These are phyloP conservation scores for Halictus rubicundus DNA, from an alignment of 1,140 invertebrate genomes.

Conservation along the genomic window DNA sequence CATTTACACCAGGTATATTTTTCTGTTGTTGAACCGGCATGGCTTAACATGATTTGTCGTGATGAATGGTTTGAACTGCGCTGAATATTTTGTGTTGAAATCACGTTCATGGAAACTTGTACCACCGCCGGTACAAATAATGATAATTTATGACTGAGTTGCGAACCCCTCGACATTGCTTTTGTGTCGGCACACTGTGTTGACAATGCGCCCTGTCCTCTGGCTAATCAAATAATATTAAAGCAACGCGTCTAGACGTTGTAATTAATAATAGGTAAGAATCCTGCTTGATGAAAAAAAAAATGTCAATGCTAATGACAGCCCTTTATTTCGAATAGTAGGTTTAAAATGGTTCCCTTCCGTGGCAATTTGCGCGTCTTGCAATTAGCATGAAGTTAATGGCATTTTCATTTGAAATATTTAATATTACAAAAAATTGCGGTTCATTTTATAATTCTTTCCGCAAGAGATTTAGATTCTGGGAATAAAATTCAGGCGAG, in stretches of 20 bases:
- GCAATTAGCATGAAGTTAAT: neutral
- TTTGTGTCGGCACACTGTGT: neutral
- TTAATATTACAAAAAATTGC: neutral
- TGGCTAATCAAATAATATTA: neutral
- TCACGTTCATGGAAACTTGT: conserved; percentile 45
- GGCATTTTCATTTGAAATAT: neutral
- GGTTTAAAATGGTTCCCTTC: no score
- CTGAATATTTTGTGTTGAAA: conserved; percentile 44
- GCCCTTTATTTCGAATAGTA: no score
- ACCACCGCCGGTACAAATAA: conserved; percentile 4
- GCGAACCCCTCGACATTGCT: neutral
- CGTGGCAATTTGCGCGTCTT: neutral
- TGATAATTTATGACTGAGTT: conserved; percentile 18
- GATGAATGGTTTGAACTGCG: conserved; percentile 52
- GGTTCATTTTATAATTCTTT: neutral
- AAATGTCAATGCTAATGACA: no score
- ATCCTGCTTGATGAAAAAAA: no score
- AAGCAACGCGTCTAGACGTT: no score
- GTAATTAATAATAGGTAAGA: no score
- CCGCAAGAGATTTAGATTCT: neutral
- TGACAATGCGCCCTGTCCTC: neutral
- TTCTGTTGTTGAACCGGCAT: conserved; percentile 39
- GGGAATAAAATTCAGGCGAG: neutral
- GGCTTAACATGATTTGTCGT: conserved; percentile 51
- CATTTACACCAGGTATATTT: conserved; percentile 9